Evolutionary conservation across 2,797 vertebrate genomes (phyloP).

Genomic region (Rhinophrynus dorsalis): DNA sequence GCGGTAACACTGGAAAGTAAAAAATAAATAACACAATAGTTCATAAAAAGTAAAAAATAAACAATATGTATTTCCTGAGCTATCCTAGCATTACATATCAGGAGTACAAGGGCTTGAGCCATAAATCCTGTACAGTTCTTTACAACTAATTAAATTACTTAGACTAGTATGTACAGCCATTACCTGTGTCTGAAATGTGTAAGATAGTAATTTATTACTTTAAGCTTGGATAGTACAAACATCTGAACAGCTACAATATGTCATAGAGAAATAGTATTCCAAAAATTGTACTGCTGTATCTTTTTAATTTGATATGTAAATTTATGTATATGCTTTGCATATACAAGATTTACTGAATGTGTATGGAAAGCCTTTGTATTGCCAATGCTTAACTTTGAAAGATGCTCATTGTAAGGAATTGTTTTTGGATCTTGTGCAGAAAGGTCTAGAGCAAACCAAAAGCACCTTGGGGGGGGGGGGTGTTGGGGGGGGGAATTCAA

Average conservation of each 20-base stretch:
- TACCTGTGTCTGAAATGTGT: conserved; percentile 1
- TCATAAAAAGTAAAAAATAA: too few species aligned
- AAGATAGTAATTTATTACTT: not conserved
- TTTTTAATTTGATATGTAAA: not conserved
- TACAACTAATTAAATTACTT: not conserved
- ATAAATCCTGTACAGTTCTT: not conserved
- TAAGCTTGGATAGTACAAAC: not conserved
- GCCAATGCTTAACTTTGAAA: not conserved
- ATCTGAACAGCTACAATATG: not conserved
- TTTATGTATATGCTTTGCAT: not conserved
- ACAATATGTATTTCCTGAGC: not conserved
- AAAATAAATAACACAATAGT: too few species aligned
- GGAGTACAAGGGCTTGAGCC: not conserved
- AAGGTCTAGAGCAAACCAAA: too few species aligned
- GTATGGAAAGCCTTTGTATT: conserved; percentile 1
- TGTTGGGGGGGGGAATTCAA: too few species aligned
- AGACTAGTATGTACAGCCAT: not conserved
- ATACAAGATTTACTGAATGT: conserved; percentile 3
- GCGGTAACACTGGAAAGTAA: not conserved
- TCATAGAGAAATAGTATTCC: too few species aligned
- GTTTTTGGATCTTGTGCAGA: too few species aligned
- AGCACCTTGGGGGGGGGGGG: too few species aligned
- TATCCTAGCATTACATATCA: not conserved
- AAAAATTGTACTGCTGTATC: not conserved
- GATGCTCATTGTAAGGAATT: too few species aligned